Percentiles rank a stretch among this genome's conserved stretches.
phyloP scores from a whole-genome alignment of 2,797 vertebrate species.

The Pempheris klunzingeri region DNA sequence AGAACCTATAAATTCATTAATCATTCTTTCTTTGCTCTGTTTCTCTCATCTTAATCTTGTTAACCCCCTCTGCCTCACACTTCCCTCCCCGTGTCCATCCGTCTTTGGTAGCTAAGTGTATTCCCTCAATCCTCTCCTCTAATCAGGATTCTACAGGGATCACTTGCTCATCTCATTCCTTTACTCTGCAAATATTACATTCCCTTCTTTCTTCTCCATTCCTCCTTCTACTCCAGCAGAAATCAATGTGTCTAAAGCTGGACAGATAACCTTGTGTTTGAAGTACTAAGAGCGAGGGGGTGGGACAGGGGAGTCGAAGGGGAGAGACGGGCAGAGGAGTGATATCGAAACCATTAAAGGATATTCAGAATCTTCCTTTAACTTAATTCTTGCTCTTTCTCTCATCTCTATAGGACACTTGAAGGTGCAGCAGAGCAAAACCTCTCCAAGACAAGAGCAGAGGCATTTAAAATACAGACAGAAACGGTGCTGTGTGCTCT shows the following conservation, averaged over 20 bases:
- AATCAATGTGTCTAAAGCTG: conserved; percentile 80
- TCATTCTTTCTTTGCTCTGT: conserved; percentile 66
- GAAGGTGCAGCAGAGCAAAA: conserved; percentile 58
- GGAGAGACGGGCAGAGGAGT: conserved; percentile 46
- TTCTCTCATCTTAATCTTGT: conserved; percentile 67
- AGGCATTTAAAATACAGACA: conserved; percentile 32
- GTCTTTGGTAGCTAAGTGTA: conserved; percentile 57
- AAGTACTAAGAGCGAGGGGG: conserved; percentile 71
- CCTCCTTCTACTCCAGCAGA: conserved; percentile 62
- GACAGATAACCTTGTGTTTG: conserved; percentile 84
- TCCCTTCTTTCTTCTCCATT: conserved; percentile 64
- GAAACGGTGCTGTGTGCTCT: conserved; percentile 12
- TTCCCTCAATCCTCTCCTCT: conserved; percentile 65
- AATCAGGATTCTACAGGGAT: conserved; percentile 77
- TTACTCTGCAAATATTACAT: conserved; percentile 76
- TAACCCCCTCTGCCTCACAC: conserved; percentile 52
- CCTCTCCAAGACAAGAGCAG: conserved; percentile 35
- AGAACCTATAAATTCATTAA: conserved; percentile 68
- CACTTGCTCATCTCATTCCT: conserved; percentile 65
- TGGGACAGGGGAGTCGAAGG: conserved; percentile 36
- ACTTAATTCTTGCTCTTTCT: conserved; percentile 51
- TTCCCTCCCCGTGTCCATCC: conserved; percentile 26
- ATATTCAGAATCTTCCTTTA: conserved; percentile 72
- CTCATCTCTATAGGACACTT: conserved; percentile 57
- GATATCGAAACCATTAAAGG: conserved; percentile 76